Evolutionary conservation across 2,888 invertebrate species (phyloP), one percentile per base, ranked within the genome.

Genomic region (Choreutis nemorana): DNA sequence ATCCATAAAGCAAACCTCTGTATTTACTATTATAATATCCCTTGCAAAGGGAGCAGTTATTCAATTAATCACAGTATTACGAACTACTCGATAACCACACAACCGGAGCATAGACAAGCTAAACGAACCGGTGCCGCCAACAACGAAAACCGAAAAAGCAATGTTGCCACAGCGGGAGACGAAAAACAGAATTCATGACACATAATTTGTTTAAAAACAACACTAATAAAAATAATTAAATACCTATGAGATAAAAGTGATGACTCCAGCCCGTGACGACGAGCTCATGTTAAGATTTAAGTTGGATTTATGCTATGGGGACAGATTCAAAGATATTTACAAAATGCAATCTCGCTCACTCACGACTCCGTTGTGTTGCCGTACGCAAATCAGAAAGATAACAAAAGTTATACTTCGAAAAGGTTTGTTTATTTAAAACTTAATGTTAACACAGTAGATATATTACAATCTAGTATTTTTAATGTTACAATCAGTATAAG

Each of bases 221-320:
- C 55, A 56, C 63, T 70, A 66, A 42, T 42, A 53, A 71, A 64
- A 68, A 64, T 44, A 57, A 64, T 73, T 75, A 73, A 73, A 73
- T 73, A 77, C 72, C 77, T 77, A 77, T 75, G 77, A 78, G 77
- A 75, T 75, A 77, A 65, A 50, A 70, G 54, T 67, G 70, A 72
- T 75, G 77, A 77, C 77, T 77, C 50, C 42, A 56, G 64, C 53
- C 66, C 63, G 52, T 48, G 40, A 36, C 40, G 36, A 49, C 55
- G 62, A 61, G 52, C 60, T 50, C 32, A 41, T 49, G 41, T 35
- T 44, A 47, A 50, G 52, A 55, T 55, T 61, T 63, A 67, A 57
- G 54, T 67, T 66, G 66, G 62, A 61, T 77, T 73, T 73, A 72
- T 57, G 58, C 72, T 72, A 75, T 67, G 62, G 68, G 63, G 67